phyloP scores from a whole-genome alignment of 1,140 invertebrate genomes.

The Wasmannia auropunctata region DNA sequence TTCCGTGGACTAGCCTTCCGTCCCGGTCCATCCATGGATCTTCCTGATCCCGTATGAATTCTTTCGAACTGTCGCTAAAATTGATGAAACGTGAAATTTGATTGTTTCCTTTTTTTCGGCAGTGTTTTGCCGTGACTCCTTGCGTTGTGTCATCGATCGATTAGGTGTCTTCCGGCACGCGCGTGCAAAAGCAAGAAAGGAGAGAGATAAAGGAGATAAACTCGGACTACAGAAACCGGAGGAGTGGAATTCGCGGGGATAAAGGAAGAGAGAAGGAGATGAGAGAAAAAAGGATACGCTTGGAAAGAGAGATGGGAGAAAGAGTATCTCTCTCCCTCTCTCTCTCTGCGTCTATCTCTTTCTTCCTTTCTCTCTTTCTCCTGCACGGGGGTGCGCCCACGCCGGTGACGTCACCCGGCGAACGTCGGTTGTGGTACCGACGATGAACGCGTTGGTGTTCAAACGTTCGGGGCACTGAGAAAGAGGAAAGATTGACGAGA shows the following conservation, averaged over 20 bases:
- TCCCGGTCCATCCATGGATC: background rate
- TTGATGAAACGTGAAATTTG: slow-evolving; percentile 12
- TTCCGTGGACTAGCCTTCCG: slow-evolving; percentile 8
- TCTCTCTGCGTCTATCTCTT: slow-evolving; percentile 6
- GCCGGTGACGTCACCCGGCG: slow-evolving; percentile 81
- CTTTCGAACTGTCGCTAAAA: background rate
- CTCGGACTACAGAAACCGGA: slow-evolving; percentile 47
- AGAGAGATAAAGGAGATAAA: slow-evolving; percentile 61
- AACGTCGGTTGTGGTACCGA: slow-evolving; percentile 80
- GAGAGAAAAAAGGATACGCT: slow-evolving; percentile 13
- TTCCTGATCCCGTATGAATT: background rate
- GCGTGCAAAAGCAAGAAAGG: slow-evolving; percentile 40
- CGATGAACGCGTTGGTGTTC: slow-evolving; percentile 74
- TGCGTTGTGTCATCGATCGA: slow-evolving; percentile 49
- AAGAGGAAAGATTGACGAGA: slow-evolving; percentile 52
- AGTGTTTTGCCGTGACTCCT: background rate
- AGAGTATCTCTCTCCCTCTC: slow-evolving; percentile 1
- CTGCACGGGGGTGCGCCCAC: slow-evolving; percentile 82
- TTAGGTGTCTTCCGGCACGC: slow-evolving; percentile 52
- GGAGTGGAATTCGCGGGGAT: slow-evolving; percentile 51
- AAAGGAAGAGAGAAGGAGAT: slow-evolving; percentile 43
- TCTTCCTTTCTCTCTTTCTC: slow-evolving; percentile 57
- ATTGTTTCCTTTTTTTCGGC: background rate
- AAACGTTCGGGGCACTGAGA: slow-evolving; percentile 33
- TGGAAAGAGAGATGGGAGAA: background rate